phyloP scores from a whole-genome alignment of 2,113 vertebrate species.

The Danionella cerebrum region DNA sequence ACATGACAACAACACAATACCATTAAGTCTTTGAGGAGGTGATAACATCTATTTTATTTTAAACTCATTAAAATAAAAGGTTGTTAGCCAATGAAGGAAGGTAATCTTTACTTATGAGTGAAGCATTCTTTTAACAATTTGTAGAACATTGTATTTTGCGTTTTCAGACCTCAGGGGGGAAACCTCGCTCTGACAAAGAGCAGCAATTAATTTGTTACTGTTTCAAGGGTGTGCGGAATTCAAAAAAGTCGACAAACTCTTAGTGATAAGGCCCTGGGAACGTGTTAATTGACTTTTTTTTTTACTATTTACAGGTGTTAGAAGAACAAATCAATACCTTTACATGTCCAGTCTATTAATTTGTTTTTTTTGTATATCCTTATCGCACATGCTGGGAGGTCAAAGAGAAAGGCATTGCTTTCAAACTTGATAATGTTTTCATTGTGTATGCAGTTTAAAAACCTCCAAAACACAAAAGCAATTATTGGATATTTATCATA shows the following conservation, averaged over 20 bases:
- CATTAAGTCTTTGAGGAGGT: too few relatives aligned
- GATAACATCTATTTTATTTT: too few relatives aligned
- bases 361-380: neutral
- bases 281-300: neutral
- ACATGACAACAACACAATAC: too few relatives aligned
- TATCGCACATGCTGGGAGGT: neutral
- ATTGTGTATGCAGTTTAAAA: too few relatives aligned
- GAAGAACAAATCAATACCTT: neutral
- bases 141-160: too few relatives aligned
- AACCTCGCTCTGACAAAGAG: neutral
- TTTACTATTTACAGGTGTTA: neutral
- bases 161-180: neutral
- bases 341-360: neutral
- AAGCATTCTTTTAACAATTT: too few relatives aligned
- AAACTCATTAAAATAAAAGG: too few relatives aligned
- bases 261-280: neutral
- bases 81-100: too few relatives aligned
- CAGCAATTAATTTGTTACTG: neutral
- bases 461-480: too few relatives aligned
- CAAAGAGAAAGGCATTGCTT: neutral
- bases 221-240: neutral
- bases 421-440: neutral
- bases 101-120: too few relatives aligned
- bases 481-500: too few relatives aligned
- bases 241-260: neutral